Conservation (phyloP, 1,140 invertebrate species). For the Drosophila novamexicana region DNA sequence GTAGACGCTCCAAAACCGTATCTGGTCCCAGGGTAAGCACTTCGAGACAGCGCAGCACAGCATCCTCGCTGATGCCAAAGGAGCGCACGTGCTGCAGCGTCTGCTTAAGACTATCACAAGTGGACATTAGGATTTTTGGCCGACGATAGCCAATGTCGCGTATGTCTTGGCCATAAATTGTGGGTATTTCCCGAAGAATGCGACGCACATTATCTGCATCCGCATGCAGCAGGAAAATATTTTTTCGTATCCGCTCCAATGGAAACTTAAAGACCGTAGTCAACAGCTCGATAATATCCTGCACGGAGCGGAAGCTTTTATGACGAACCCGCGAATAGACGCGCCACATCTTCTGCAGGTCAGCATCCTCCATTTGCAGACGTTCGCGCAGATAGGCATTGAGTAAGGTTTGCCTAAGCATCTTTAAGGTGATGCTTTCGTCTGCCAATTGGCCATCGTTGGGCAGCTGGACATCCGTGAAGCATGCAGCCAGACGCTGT, state of each 20-base stretch:
- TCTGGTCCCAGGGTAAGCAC: slow-evolving; percentile 85
- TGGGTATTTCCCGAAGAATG: slow-evolving; percentile 85
- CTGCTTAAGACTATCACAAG: slow-evolving; percentile 85
- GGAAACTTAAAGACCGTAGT: slow-evolving; percentile 85
- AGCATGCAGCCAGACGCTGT: slow-evolving; percentile 61
- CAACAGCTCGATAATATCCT: slow-evolving; percentile 85
- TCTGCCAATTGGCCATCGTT: slow-evolving; percentile 48
- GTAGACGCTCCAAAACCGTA: slow-evolving; percentile 85
- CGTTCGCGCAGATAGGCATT: slow-evolving; percentile 85
- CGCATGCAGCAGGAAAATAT: slow-evolving; percentile 85
- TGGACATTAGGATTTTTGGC: slow-evolving; percentile 86
- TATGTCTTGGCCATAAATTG: slow-evolving; percentile 85
- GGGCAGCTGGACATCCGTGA: slow-evolving; percentile 59
- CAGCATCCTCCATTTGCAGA: slow-evolving; percentile 83
- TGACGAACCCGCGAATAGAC: slow-evolving; percentile 85
- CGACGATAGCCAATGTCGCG: slow-evolving; percentile 84
- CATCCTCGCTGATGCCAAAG: slow-evolving; percentile 85
- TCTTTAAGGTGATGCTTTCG: slow-evolving; percentile 82
- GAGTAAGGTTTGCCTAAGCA: slow-evolving; percentile 85
- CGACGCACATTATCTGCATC: slow-evolving; percentile 85
- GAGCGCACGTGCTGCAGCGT: slow-evolving; percentile 85
- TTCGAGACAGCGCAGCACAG: slow-evolving; percentile 85
- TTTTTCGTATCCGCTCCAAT: slow-evolving; percentile 84
- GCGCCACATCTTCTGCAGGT: slow-evolving; percentile 85
- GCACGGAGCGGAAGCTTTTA: slow-evolving; percentile 85